Evolutionary conservation across 2,888 invertebrate genomes (phyloP), one percentile per base, ranked within the genome.

Genomic region (Drosophila cracens): DNA sequence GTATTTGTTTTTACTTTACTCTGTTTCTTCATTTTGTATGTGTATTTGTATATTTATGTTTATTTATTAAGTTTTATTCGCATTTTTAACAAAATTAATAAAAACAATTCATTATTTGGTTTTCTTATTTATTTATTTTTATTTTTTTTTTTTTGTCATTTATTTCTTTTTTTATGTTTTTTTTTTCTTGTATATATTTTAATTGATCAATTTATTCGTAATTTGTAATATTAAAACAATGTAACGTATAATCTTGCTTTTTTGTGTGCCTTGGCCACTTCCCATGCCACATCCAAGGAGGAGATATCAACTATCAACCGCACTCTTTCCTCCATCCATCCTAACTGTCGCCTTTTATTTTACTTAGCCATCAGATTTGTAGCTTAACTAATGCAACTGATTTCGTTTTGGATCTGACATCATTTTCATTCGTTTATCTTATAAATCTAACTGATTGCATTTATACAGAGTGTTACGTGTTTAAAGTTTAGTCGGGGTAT

Each of bases 201-300:
- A 87, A 87, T 87, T 87, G 87, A 87, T 87, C 86, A 87, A 87
- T 87, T 86, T 86, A 86, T 86, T 85, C 84, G 88, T 88, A 85
- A 86, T 87, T 87, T 80, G 80, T 87, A 82, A 84, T 86, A 86
- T 86, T 86, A 86, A 86, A 86, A 86, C 85, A 87, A 87, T 86
- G 74, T 86, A 87, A 85, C 85, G 80, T 83, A 87, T 85, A 83
- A 85, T 85, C 77, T 71, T 74, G 71, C 74, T 66, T 78, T 48
- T 66, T 53, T 68, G 64, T 67, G 70, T 70, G 70, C 76, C 59
- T 61, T 63, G 70, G 61, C 69, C 64, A 69, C 62, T 48, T 56
- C 70, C 56, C 29, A 57, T 56, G 40, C 53, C 61, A 73, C 49
- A 62, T 57, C 66, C 64, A 61, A 40, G 34, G 62, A 57, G 51